Evolutionary conservation across 2,797 vertebrate species (phyloP), one percentile per base, ranked within the genome.

Genomic region (Cyprinodon diabolis): DNA sequence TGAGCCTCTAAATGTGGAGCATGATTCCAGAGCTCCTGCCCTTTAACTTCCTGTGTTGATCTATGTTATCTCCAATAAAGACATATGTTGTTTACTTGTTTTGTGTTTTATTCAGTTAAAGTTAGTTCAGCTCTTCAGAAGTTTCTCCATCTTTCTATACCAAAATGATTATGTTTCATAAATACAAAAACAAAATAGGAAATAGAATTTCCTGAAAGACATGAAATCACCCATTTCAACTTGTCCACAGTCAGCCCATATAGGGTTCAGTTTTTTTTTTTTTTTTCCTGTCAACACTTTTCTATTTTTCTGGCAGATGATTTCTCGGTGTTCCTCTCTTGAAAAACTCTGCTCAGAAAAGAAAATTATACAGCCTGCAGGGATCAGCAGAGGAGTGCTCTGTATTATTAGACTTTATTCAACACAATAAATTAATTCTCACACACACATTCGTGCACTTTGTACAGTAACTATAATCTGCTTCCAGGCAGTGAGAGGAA

Each of bases 351-450:
- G 65, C 77, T 85, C 54, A 37, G 75, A 76, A 67, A 78, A 49
- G 63, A 79, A 71, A 84, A 78, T 78, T 78, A 76, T 76, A 69
- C 54, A 51, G 4, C 75, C 84, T 75, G 75, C 82, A 78, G 86
- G 81, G 74, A 71, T 75, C 71, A 70, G 77, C 65, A 4, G 73
- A 82, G 71, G 56, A 73, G 56, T 73, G 72, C 68, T 45, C 14
- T 4, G 72, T 69, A 63, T 82, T 78, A 85, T 80, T 82, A 62
- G 79, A 71, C 63, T 75, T 70, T 55, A 77, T 81, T 81, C 74
- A 81, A 45, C 30, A 56, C 57, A 80, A 72, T 69, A 73, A 77
- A 68, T 71, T 63, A 79, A 66, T 52, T 60, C 67, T 49, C 65
- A 65, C 68, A 73, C 80, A 67, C 66, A 73, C 12, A 54, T 77